A percentile compares a stretch with the other conserved stretches of the same genome.
phyloP scores from a whole-genome alignment of 2,797 vertebrate species.

The Enteromius fasciolatus region DNA sequence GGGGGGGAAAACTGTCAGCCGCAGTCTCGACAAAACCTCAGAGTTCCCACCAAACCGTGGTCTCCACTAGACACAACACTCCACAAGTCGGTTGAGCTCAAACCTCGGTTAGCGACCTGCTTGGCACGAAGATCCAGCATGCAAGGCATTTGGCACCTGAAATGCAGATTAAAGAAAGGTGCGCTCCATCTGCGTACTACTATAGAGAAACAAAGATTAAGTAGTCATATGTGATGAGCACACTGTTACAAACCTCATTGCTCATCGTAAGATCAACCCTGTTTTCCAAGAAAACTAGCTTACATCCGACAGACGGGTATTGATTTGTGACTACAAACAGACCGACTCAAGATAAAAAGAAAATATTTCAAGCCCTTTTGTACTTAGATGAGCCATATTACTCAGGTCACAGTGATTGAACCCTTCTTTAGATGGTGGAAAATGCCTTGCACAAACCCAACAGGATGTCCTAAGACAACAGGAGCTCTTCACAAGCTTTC shows the following conservation, averaged over 20 bases:
- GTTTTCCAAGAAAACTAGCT: slow-evolving; percentile 1
- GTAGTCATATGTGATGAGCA: background rate
- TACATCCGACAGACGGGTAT: background rate
- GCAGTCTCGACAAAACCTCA: slow-evolving; percentile 59
- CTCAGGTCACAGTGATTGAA: slow-evolving; percentile 10
- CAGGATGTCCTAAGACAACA: background rate
- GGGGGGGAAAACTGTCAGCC: slow-evolving; percentile 50
- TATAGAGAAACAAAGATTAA: background rate
- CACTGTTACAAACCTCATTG: background rate
- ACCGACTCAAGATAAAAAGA: slow-evolving; percentile 21
- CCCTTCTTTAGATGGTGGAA: background rate
- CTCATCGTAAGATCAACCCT: slow-evolving; percentile 21
- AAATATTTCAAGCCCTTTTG: slow-evolving; percentile 15
- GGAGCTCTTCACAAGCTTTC: background rate
- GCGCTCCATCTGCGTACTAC: background rate
- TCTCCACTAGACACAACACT: slow-evolving; percentile 57
- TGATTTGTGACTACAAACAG: slow-evolving; percentile 34
- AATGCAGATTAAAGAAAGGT: slow-evolving; percentile 32
- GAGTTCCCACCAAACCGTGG: slow-evolving; percentile 63
- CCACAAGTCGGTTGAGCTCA: slow-evolving; percentile 17
- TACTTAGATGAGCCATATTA: background rate
- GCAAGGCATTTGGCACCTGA: slow-evolving; percentile 15
- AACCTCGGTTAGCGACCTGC: slow-evolving; percentile 33
- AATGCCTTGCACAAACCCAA: slow-evolving; percentile 14
- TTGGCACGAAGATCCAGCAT: slow-evolving; percentile 17